phyloP scores from a whole-genome alignment of 1,140 invertebrate genomes.

The Brachystomella parvula region DNA sequence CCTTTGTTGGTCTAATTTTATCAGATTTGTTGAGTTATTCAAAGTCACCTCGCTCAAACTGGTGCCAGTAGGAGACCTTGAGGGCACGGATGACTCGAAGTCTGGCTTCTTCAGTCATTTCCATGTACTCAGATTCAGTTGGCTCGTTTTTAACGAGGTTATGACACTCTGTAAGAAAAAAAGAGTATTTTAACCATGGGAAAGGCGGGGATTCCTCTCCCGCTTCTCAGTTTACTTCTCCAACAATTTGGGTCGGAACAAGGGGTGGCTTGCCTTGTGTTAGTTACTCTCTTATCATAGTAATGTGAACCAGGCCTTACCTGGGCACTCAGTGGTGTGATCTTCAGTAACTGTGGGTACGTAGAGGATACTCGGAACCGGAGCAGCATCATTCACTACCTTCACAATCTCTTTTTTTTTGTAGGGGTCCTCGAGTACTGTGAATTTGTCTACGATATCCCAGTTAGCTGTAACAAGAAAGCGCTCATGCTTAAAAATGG shows the following conservation, averaged over 20 bases:
- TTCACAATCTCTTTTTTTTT: constrained; percentile 7
- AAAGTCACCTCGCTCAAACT: too few species aligned
- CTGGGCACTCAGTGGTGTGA: constrained; percentile 6
- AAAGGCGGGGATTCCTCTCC: too few species aligned
- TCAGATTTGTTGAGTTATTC: too few species aligned
- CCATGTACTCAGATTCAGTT: constrained; percentile 16
- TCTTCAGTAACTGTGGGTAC: neutral
- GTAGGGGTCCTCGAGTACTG: constrained; percentile 17
- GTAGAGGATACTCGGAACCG: neutral
- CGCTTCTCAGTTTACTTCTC: too few species aligned
- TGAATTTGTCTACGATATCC: constrained; percentile 40
- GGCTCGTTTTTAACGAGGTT: constrained; percentile 19
- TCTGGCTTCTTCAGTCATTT: constrained; percentile 34
- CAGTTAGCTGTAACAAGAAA: constrained; percentile 47
- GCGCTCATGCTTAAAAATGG: constrained; percentile 44
- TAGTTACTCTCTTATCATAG: too few species aligned
- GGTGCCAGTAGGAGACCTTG: constrained; percentile 18
- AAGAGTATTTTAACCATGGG: too few species aligned
- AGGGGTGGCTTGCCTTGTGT: too few species aligned
- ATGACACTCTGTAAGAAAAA: neutral
- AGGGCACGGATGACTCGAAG: constrained; percentile 30
- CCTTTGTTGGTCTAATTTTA: too few species aligned
- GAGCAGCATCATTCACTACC: neutral
- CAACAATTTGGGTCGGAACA: too few species aligned
- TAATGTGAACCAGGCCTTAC: too few species aligned